phyloP scores from a whole-genome alignment of 2,113 vertebrate species.

The Halichoerus grypus region DNA sequence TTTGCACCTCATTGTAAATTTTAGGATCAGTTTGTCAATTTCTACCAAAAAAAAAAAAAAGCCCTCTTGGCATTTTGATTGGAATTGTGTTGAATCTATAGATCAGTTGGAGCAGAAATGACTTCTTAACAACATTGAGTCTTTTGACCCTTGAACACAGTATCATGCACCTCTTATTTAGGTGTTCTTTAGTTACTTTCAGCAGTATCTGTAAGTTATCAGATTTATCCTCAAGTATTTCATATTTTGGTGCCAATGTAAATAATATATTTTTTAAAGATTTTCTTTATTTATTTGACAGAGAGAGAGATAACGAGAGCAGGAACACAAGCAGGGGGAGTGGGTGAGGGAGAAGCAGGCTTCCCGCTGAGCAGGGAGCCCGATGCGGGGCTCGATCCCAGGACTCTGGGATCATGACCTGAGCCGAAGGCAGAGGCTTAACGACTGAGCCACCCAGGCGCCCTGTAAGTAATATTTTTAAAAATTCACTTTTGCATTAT shows the following conservation, averaged over 20 bases:
- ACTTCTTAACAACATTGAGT: background rate
- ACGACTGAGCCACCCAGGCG: no score
- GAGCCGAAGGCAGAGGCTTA: no score
- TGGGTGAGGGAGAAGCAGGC: no score
- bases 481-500: background rate
- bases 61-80: background rate
- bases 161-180: background rate
- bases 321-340: no score
- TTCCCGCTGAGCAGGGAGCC: no score
- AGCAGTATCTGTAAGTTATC: background rate
- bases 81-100: background rate
- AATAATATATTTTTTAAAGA: background rate
- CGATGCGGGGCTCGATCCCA: no score
- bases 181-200: background rate
- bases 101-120: background rate
- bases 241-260: background rate
- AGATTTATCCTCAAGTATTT: background rate
- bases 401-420: no score
- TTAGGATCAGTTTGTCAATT: slow-evolving; percentile 2
- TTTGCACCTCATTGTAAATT: slow-evolving; percentile 8
- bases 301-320: no score
- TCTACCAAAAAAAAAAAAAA: background rate
- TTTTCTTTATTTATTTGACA: no score
- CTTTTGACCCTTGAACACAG: background rate
- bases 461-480: background rate